Evolutionary conservation across 1,140 invertebrate genomes (phyloP).

Genomic region (Popillia japonica): DNA sequence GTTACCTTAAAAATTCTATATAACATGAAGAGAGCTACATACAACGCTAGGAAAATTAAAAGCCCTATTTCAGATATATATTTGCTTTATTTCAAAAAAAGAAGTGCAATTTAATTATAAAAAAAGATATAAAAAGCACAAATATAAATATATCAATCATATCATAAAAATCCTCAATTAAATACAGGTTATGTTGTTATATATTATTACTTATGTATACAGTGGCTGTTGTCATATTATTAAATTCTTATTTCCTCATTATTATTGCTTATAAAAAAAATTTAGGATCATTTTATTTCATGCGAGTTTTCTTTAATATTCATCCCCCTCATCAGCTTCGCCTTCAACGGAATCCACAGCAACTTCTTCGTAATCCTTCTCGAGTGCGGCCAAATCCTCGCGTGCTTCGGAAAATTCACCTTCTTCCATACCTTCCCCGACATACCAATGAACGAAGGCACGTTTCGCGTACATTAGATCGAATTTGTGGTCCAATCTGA

Average conservation of each 20-base stretch:
- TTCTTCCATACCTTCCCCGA: conserved; percentile 88
- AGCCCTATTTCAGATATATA: conserved; percentile 14
- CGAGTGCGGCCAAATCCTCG: conserved; percentile 84
- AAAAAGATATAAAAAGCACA: conserved; percentile 21
- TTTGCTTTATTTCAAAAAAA: conserved; percentile 11
- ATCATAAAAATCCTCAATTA: conserved; percentile 21
- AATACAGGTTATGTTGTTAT: not conserved
- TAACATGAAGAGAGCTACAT: too few relatives aligned
- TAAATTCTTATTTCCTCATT: not conserved
- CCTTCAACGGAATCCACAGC: conserved; percentile 77
- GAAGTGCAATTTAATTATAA: conserved; percentile 19
- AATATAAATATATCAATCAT: conserved; percentile 5
- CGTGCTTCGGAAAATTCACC: conserved; percentile 87
- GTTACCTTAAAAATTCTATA: too few relatives aligned
- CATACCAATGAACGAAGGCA: conserved; percentile 88
- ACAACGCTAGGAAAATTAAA: not conserved
- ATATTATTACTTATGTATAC: not conserved
- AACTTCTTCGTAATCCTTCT: conserved; percentile 85
- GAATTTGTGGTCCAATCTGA: conserved; percentile 80
- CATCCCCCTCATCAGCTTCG: conserved; percentile 76
- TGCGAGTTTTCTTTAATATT: conserved; percentile 65
- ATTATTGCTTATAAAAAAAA: not conserved
- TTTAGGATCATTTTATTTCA: conserved; percentile 46
- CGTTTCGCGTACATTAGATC: conserved; percentile 85
- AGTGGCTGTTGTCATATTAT: not conserved